Evolutionary conservation across 2,797 vertebrate genomes (phyloP).

Genomic region (Bovichtus diacanthus): DNA sequence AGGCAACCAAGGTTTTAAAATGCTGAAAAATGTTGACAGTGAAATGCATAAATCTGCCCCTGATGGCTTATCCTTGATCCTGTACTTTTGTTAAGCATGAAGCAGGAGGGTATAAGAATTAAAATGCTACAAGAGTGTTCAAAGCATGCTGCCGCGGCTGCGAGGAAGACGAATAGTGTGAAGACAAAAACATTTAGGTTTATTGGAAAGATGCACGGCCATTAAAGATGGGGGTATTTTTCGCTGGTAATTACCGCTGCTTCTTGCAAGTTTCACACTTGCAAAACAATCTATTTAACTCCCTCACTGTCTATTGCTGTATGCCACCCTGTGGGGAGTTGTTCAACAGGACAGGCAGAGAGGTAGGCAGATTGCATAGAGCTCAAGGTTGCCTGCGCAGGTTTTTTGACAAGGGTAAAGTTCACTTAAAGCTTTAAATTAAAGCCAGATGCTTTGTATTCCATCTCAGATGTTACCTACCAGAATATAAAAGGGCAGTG

Average conservation of each 20-base stretch:
- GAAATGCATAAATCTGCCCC: constrained; percentile 28
- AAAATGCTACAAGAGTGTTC: constrained; percentile 32
- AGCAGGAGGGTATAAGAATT: neutral
- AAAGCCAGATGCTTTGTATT: constrained; percentile 66
- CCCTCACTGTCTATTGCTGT: constrained; percentile 1
- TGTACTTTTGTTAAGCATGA: constrained; percentile 30
- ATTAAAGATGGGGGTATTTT: constrained; percentile 43
- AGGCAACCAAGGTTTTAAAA: constrained; percentile 19
- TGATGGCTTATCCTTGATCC: constrained; percentile 34
- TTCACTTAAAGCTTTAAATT: constrained; percentile 60
- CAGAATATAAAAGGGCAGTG: constrained; percentile 49
- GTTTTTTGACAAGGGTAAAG: constrained; percentile 63
- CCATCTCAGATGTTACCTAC: constrained; percentile 58
- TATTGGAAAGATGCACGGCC: constrained; percentile 30
- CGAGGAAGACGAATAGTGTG: constrained; percentile 9
- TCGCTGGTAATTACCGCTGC: constrained; percentile 46
- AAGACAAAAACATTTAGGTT: constrained; percentile 47
- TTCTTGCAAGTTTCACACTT: constrained; percentile 50
- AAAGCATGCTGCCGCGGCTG: constrained; percentile 12
- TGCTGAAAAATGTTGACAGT: constrained; percentile 15
- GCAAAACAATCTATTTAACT: constrained; percentile 44
- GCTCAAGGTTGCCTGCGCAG: constrained; percentile 48
- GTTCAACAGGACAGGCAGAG: constrained; percentile 12
- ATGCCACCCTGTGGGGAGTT: neutral
- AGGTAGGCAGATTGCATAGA: constrained; percentile 11